A percentile compares a stretch with the other conserved stretches of the same genome.
phyloP scores from a whole-genome alignment of 2,797 vertebrate species.

The Monodelphis domestica region DNA sequence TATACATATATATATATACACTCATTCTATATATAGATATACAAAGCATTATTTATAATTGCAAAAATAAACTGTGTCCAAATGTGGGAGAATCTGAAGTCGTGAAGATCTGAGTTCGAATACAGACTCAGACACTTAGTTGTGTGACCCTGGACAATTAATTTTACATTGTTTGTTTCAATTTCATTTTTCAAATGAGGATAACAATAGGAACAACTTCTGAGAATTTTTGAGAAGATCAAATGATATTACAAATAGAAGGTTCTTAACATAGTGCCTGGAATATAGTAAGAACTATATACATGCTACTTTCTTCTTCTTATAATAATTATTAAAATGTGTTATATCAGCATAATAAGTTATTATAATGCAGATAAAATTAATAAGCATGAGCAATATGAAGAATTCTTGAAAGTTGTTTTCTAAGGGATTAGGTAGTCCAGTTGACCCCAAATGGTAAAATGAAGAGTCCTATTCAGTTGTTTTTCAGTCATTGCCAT shows the following conservation, averaged over 20 bases:
- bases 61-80: not conserved
- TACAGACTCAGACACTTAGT: not conserved
- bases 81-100: not conserved
- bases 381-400: not conserved
- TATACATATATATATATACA: too few species aligned
- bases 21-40: too few species aligned
- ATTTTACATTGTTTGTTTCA: not conserved
- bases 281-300: not conserved
- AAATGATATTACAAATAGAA: not conserved
- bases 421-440: not conserved
- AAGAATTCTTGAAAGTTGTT: not conserved
- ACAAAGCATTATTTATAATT: not conserved
- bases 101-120: not conserved
- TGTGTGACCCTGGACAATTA: not conserved
- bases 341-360: not conserved
- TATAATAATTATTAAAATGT: not conserved
- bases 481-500: too few species aligned
- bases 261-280: not conserved
- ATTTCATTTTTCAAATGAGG: not conserved
- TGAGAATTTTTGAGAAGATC: not conserved
- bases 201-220: not conserved
- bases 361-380: not conserved
- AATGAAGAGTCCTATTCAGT: too few species aligned
- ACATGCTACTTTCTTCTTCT: not conserved
- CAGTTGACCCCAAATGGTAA: not conserved